These are phyloP conservation scores for Drosophila ananassae DNA, from an alignment of 1,140 invertebrate species.

Conservation along the genomic window DNA sequence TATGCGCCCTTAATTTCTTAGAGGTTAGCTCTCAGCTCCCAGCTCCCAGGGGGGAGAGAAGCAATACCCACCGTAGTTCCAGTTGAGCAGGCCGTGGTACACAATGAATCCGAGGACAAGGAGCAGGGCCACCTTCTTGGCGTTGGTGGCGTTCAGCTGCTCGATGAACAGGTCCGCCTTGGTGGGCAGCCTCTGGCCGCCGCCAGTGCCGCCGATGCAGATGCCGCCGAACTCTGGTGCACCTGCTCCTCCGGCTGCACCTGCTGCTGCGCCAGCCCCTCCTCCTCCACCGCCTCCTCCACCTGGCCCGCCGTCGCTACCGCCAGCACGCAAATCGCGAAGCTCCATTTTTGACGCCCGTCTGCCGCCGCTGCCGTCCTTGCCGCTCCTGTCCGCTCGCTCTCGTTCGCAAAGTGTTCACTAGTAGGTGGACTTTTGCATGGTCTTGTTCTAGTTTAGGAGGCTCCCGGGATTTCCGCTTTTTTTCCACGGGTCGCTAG, in stretches of 20 bases:
- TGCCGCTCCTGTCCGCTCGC: not conserved
- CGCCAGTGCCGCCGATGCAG: slow-evolving; percentile 58
- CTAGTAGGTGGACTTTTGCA: slow-evolving; percentile 16
- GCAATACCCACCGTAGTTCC: slow-evolving; percentile 91
- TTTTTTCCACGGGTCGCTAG: slow-evolving; percentile 16
- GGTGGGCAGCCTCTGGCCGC: slow-evolving; percentile 73
- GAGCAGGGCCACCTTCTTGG: slow-evolving; percentile 93
- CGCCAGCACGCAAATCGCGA: slow-evolving; percentile 54
- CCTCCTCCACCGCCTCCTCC: slow-evolving; percentile 1
- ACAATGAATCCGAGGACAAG: slow-evolving; percentile 93
- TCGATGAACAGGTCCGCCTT: slow-evolving; percentile 92
- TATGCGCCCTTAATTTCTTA: too few relatives aligned
- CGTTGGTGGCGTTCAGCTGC: slow-evolving; percentile 94
- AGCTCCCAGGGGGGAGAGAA: not conserved
- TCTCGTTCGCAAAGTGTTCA: not conserved
- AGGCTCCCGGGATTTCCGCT: slow-evolving; percentile 1
- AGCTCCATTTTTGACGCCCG: slow-evolving; percentile 53
- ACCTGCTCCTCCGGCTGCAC: not conserved
- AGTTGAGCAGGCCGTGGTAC: slow-evolving; percentile 95
- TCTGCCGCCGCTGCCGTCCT: slow-evolving; percentile 8
- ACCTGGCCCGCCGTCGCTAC: not conserved
- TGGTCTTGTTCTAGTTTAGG: slow-evolving; percentile 34
- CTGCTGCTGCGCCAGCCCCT: not conserved
- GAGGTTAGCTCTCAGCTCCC: too few relatives aligned
- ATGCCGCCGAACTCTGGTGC: slow-evolving; percentile 56